A percentile compares a stretch with the other conserved stretches of the same genome.
phyloP scores from a whole-genome alignment of 64 coral and sea anemone genomes.

The Astreopora myriophthalma region DNA sequence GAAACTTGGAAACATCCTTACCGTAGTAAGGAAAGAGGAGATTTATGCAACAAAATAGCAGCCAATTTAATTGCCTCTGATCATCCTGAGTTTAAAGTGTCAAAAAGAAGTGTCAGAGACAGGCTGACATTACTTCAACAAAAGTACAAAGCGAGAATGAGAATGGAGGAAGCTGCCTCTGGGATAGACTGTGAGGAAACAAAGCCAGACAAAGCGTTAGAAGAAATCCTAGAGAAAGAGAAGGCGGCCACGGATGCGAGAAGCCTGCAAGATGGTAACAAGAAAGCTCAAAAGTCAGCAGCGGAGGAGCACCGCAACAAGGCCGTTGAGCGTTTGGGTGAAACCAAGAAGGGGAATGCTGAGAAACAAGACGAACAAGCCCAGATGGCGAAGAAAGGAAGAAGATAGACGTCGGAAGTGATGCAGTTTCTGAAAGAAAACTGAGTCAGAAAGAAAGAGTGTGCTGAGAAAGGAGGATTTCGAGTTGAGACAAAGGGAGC shows the following conservation, averaged over 20 bases:
- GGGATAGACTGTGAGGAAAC: too few relatives aligned
- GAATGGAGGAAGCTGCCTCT: neutral
- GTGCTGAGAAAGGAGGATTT: slow-evolving; percentile 10
- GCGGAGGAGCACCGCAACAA: neutral
- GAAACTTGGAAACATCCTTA: slow-evolving; percentile 12
- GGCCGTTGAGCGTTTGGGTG: slow-evolving; percentile 5
- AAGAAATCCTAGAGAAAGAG: slow-evolving; percentile 20
- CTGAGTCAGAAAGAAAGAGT: slow-evolving; percentile 25
- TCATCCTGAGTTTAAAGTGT: neutral
- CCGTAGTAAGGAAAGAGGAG: slow-evolving; percentile 11
- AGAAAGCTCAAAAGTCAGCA: slow-evolving; percentile 20
- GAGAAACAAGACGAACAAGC: slow-evolving; percentile 5
- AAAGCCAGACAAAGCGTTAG: too few relatives aligned
- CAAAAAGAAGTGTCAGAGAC: slow-evolving; percentile 26
- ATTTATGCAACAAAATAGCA: neutral
- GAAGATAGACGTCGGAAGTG: slow-evolving; percentile 19
- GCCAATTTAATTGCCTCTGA: neutral
- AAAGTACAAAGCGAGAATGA: slow-evolving; percentile 22
- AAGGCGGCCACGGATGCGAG: neutral
- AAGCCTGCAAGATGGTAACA: neutral
- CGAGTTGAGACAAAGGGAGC: slow-evolving; percentile 10
- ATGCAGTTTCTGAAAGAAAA: slow-evolving; percentile 14
- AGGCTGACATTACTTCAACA: slow-evolving; percentile 18
- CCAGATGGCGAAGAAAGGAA: neutral
- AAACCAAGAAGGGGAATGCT: neutral